These are phyloP conservation scores for Diachasmimorpha longicaudata DNA, from an alignment of 1,140 invertebrate genomes.

Conservation along the genomic window DNA sequence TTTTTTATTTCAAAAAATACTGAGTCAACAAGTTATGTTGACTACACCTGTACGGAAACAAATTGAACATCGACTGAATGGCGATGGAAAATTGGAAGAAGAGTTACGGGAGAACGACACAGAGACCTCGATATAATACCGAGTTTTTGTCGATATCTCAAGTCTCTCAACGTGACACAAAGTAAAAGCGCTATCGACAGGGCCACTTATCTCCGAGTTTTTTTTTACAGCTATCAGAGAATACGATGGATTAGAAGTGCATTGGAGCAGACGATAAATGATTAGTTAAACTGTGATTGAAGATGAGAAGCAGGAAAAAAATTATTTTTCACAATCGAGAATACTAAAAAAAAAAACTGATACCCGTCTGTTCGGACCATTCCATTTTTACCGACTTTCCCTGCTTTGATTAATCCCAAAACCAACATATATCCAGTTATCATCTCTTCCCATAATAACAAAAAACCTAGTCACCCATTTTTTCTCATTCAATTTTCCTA, in stretches of 20 bases:
- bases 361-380: no score
- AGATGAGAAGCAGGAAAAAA: no score
- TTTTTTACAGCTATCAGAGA: not conserved
- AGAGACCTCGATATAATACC: not conserved
- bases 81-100: not conserved
- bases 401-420: not conserved
- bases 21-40: not conserved
- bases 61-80: not conserved
- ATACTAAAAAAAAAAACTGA: no score
- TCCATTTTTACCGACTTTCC: not conserved
- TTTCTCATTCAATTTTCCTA: not conserved
- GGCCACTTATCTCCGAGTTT: constrained; percentile 15
- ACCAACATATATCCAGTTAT: not conserved
- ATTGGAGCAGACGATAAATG: not conserved
- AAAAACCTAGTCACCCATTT: not conserved
- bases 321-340: no score
- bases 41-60: not conserved
- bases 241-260: not conserved
- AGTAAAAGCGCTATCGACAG: constrained; percentile 17
- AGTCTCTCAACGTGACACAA: constrained; percentile 19
- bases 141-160: constrained; percentile 5
- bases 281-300: no score
- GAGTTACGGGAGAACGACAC: not conserved
- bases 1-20: not conserved
- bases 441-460: not conserved